These are phyloP conservation scores for Arbacia lixula DNA, from an alignment of 53 echinoderm and acorn worm species.

Conservation along the genomic window DNA sequence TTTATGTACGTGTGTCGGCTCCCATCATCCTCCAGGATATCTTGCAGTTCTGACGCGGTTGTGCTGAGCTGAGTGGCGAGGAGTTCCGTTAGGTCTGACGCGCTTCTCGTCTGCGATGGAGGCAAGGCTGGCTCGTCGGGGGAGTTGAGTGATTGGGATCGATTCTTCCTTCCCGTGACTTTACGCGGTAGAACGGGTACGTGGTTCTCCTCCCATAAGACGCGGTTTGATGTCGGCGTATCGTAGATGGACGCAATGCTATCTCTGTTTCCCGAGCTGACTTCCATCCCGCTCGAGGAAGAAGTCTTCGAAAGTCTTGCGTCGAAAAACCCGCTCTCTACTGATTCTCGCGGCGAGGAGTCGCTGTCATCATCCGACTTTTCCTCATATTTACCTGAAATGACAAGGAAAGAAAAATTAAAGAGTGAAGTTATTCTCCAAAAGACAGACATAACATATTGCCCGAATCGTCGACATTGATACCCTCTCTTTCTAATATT, in stretches of 20 bases:
- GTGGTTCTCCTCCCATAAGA: background rate
- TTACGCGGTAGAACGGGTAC: background rate
- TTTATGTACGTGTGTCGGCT: slow-evolving; percentile 22
- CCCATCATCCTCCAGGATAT: slow-evolving; percentile 37
- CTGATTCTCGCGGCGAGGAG: slow-evolving; percentile 10
- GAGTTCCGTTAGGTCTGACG: background rate
- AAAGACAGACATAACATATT: no score
- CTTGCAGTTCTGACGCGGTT: background rate
- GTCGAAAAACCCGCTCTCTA: slow-evolving; percentile 33
- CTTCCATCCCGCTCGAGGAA: background rate
- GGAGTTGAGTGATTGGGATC: background rate
- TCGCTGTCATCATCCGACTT: no score
- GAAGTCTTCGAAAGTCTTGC: background rate
- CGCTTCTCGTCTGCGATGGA: background rate
- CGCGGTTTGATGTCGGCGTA: no score
- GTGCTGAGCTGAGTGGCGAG: background rate
- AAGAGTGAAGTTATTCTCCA: no score
- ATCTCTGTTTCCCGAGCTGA: background rate
- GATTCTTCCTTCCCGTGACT: background rate
- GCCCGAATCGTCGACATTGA: no score
- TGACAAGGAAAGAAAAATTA: no score
- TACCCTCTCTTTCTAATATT: no score
- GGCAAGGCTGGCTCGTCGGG: slow-evolving; percentile 1
- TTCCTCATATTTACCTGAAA: slow-evolving; percentile 17
- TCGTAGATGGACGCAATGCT: background rate